Conservation (phyloP, 2,888 invertebrate genomes). For the Colostygia pectinataria region DNA sequence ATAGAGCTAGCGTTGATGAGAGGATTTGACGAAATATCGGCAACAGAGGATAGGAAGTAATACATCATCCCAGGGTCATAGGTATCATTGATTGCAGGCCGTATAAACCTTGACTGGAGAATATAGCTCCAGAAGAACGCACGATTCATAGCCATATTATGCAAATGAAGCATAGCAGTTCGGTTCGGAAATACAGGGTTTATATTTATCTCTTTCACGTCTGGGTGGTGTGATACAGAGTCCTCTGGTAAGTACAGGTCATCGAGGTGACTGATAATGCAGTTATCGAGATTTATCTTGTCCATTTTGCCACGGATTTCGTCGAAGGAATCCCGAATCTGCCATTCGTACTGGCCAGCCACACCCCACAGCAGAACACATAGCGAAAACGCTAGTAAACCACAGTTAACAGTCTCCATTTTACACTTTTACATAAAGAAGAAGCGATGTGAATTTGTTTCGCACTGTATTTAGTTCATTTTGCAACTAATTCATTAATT, state of each 20-base stretch:
- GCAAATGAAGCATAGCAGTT: constrained; percentile 95
- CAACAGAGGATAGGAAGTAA: constrained; percentile 96
- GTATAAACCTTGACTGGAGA: constrained; percentile 93
- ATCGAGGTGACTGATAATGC: constrained; percentile 92
- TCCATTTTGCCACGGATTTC: constrained; percentile 93
- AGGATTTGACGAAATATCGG: constrained; percentile 96
- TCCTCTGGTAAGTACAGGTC: constrained; percentile 93
- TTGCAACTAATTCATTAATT: constrained; percentile 1
- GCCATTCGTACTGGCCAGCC: constrained; percentile 96
- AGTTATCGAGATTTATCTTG: constrained; percentile 93
- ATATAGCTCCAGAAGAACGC: constrained; percentile 98
- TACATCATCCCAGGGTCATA: constrained; percentile 99
- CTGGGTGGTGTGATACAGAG: constrained; percentile 94
- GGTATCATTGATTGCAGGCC: constrained; percentile 95
- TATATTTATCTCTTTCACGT: constrained; percentile 96
- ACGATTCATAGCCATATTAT: constrained; percentile 97
- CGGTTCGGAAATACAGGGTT: constrained; percentile 97
- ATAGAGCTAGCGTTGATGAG: constrained; percentile 96
- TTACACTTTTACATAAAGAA: constrained; percentile 30
- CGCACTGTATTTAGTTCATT: constrained; percentile 28
- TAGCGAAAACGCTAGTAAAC: constrained; percentile 62
- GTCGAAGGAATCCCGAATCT: constrained; percentile 94
- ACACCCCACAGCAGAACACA: constrained; percentile 84
- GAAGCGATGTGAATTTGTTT: constrained; percentile 16
- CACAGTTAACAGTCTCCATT: constrained; percentile 64